phyloP scores from a whole-genome alignment of 2,888 invertebrate genomes.

The Pandemis cinnamomeana region DNA sequence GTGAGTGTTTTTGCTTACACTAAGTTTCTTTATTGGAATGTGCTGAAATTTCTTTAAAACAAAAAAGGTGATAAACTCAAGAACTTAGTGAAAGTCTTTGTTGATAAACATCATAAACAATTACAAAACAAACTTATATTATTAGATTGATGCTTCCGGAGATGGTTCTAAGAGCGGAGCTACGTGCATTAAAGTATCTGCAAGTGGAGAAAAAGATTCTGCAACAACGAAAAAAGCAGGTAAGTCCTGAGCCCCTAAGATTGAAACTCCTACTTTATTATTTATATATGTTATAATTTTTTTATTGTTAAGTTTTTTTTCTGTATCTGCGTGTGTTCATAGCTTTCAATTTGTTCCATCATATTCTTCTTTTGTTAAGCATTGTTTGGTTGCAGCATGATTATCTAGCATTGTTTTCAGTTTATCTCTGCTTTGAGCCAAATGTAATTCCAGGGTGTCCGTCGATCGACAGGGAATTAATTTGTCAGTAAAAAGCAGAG shows the following conservation, averaged over 20 bases:
- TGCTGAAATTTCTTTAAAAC: no score
- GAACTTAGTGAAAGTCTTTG: not conserved
- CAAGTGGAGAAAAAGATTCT: conserved; percentile 52
- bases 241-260: conserved; percentile 50
- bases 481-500: not conserved
- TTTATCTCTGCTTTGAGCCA: conserved; percentile 12
- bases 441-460: not conserved
- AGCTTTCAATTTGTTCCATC: conserved; percentile 61
- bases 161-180: conserved; percentile 54
- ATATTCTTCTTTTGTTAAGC: conserved; percentile 42
- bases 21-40: no score
- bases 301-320: conserved; percentile 25
- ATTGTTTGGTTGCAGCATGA: conserved; percentile 36
- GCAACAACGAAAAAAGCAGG: conserved; percentile 48
- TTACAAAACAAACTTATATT: not conserved
- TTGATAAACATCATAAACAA: not conserved
- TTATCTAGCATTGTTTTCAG: conserved; percentile 16
- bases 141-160: conserved; percentile 68
- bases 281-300: conserved; percentile 44
- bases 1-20: conserved; percentile 47
- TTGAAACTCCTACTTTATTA: conserved; percentile 44
- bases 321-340: conserved; percentile 72
- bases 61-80: no score
- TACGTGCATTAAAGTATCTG: conserved; percentile 67
- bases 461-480: not conserved